phyloP scores from a whole-genome alignment of 2,113 vertebrate species.

The Oceanodroma tethys region DNA sequence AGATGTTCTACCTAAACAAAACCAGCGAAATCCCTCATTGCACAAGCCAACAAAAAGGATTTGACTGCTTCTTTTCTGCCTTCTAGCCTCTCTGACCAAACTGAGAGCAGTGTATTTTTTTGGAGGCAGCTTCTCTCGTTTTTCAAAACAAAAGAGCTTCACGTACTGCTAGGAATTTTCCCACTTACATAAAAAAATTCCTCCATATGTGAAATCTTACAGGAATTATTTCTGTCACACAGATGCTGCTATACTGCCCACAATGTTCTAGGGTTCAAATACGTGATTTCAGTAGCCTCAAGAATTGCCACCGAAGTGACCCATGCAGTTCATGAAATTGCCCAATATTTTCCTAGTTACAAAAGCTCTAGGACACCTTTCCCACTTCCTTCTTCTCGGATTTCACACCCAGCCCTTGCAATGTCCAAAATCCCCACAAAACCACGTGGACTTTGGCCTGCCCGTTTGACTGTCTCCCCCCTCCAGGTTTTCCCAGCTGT shows the following conservation, averaged over 20 bases:
- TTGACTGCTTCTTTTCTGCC: background rate
- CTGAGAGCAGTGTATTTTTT: background rate
- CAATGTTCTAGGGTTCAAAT: background rate
- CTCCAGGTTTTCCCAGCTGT: background rate
- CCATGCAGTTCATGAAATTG: background rate
- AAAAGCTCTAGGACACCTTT: background rate
- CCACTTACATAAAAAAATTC: background rate
- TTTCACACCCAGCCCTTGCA: background rate
- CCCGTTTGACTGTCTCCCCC: fast-evolving
- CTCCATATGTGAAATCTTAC: background rate
- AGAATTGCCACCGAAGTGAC: background rate
- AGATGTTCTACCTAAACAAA: background rate
- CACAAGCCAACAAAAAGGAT: background rate
- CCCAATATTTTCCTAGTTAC: background rate
- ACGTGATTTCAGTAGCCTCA: background rate
- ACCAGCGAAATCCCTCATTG: background rate
- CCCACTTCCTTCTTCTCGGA: fast-evolving
- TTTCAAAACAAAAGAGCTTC: background rate
- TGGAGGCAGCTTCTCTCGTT: background rate
- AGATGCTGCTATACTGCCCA: background rate
- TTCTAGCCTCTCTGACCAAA: background rate
- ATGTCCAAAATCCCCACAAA: background rate
- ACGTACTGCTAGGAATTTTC: background rate
- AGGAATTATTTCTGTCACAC: background rate
- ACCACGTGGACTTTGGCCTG: fast-evolving